These are phyloP conservation scores for Agrochola litura DNA, from an alignment of 2,888 invertebrate species.

Conservation along the genomic window DNA sequence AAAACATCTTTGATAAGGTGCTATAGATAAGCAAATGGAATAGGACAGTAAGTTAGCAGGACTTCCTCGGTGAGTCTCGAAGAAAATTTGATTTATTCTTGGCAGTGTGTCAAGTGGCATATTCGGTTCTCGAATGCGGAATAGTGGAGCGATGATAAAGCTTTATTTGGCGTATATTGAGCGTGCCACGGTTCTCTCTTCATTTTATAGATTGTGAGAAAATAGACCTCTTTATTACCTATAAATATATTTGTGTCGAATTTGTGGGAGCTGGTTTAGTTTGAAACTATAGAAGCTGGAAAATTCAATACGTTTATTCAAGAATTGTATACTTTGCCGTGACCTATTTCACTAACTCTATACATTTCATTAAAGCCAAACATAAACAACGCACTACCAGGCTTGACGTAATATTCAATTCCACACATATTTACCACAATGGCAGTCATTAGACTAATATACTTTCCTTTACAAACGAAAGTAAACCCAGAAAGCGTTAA, in stretches of 20 bases:
- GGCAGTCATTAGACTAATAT: conserved; percentile 56
- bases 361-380: conserved; percentile 18
- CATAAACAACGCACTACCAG: conserved; percentile 37
- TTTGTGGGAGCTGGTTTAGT: conserved; percentile 18
- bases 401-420: conserved; percentile 52
- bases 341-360: conserved; percentile 18
- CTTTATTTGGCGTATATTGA: conserved; percentile 84
- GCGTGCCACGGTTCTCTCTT: conserved; percentile 71
- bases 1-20: conserved; percentile 21
- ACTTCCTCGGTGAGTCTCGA: conserved; percentile 59
- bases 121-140: conserved; percentile 81
- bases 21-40: conserved; percentile 48
- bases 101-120: conserved; percentile 85
- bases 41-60: conserved; percentile 50
- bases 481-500: conserved; percentile 42
- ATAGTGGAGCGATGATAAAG: conserved; percentile 83
- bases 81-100: conserved; percentile 86
- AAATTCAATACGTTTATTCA: background rate
- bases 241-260: conserved; percentile 39
- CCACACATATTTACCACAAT: conserved; percentile 54
- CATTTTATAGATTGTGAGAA: conserved; percentile 66
- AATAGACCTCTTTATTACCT: conserved; percentile 50
- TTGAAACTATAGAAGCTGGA: background rate
- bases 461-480: conserved; percentile 38
- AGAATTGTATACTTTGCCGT: background rate